Percentiles rank a stretch among this genome's conserved stretches.
These are phyloP conservation scores for Caenorhabditis uteleia DNA, from an alignment of 2,888 invertebrate species.

Conservation along the genomic window DNA sequence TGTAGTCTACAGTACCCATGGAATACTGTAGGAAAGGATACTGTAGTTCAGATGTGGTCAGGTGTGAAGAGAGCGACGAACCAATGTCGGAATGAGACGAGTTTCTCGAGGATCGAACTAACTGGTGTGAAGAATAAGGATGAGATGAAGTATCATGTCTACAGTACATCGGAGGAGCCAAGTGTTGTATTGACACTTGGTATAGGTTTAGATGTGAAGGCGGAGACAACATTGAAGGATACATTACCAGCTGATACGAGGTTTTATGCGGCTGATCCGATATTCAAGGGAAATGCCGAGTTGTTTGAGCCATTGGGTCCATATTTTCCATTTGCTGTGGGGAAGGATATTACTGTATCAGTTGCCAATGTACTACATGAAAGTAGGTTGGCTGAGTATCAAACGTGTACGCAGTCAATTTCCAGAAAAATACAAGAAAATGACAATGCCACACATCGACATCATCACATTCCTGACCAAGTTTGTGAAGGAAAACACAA, in stretches of 20 bases:
- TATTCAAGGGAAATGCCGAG: slow-evolving; percentile 27
- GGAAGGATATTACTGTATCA: slow-evolving; percentile 21
- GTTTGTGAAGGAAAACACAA: slow-evolving; percentile 24
- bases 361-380: slow-evolving; percentile 19
- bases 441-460: slow-evolving; percentile 32
- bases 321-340: slow-evolving; percentile 31
- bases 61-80: slow-evolving; percentile 13
- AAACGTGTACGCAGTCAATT: neutral
- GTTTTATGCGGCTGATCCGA: slow-evolving; percentile 28
- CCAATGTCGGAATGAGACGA: slow-evolving; percentile 18
- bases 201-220: slow-evolving; percentile 28
- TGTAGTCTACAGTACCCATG: too few species aligned
- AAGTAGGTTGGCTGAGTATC: slow-evolving; percentile 2
- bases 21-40: too few species aligned
- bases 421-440: slow-evolving; percentile 14
- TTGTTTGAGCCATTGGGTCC: slow-evolving; percentile 25
- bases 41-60: slow-evolving; percentile 37
- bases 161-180: slow-evolving; percentile 7
- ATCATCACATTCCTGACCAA: slow-evolving; percentile 33
- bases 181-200: slow-evolving; percentile 15
- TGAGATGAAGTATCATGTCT: too few species aligned
- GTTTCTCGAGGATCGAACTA: slow-evolving; percentile 19
- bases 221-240: slow-evolving; percentile 17
- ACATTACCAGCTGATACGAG: slow-evolving; percentile 8
- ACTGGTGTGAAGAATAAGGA: slow-evolving; percentile 35